Evolutionary conservation across 1,140 invertebrate genomes (phyloP).

Genomic region (Lepidurus packardi): DNA sequence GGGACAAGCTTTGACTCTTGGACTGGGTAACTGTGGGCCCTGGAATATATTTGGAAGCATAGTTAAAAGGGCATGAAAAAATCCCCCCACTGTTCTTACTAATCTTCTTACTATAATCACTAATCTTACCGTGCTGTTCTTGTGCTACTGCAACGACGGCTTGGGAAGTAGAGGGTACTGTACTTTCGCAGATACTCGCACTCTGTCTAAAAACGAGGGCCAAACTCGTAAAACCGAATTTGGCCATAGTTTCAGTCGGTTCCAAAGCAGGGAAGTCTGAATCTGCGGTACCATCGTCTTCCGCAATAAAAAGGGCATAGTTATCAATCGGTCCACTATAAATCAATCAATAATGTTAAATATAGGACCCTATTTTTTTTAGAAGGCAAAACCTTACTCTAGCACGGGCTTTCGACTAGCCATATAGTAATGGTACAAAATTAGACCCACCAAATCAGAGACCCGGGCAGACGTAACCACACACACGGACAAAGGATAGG

Average conservation of each 20-base stretch:
- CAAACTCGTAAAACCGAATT: constrained; percentile 84
- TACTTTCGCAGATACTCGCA: background rate
- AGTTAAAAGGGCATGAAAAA: constrained; percentile 25
- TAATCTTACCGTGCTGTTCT: constrained; percentile 34
- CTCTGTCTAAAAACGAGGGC: constrained; percentile 66
- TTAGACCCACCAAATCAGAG: constrained; percentile 85
- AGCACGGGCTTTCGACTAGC: constrained; percentile 48
- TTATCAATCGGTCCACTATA: constrained; percentile 49
- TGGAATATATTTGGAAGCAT: background rate
- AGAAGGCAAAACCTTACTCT: too few relatives aligned
- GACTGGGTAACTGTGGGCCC: background rate
- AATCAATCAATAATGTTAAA: constrained; percentile 34
- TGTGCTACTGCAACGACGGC: constrained; percentile 42
- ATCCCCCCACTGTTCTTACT: too few relatives aligned
- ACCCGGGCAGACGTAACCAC: constrained; percentile 79
- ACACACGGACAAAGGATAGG: constrained; percentile 75
- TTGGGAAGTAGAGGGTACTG: background rate
- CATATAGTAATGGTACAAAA: constrained; percentile 64
- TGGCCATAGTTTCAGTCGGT: constrained; percentile 74
- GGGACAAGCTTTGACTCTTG: constrained; percentile 61
- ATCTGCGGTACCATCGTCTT: constrained; percentile 95
- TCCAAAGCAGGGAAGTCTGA: constrained; percentile 88
- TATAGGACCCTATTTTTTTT: too few relatives aligned
- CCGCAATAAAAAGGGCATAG: constrained; percentile 85
- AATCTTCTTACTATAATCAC: too few relatives aligned